Conservation (phyloP, 2,113 vertebrate genomes). For the Leptosomus discolor region DNA sequence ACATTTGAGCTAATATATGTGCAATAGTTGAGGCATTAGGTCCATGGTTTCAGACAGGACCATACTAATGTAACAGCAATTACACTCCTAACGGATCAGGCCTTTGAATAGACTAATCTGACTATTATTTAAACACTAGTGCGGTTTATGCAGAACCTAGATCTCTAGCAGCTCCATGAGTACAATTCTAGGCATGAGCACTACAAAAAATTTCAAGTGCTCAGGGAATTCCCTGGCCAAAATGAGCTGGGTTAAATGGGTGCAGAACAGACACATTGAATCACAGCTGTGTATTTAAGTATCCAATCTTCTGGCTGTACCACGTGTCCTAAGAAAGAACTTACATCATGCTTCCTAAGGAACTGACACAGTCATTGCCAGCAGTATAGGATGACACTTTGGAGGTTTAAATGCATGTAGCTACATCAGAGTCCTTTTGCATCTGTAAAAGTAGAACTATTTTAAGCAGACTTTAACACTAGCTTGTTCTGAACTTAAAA, state of each 20-base stretch:
- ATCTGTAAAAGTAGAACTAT: background rate
- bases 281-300: background rate
- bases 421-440: background rate
- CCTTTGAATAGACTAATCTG: too few species aligned
- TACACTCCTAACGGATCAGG: too few species aligned
- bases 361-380: background rate
- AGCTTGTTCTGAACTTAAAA: background rate
- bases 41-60: too few species aligned
- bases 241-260: background rate
- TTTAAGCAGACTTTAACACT: background rate
- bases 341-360: background rate
- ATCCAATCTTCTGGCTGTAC: too few species aligned
- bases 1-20: background rate
- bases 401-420: background rate
- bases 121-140: background rate
- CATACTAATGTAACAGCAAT: too few species aligned
- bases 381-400: background rate
- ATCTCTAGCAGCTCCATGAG: background rate
- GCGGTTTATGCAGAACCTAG: background rate
- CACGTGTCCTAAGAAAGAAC: background rate
- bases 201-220: background rate
- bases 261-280: background rate
- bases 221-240: background rate
- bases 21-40: too few species aligned
- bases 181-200: background rate